phyloP scores from a whole-genome alignment of 2,113 vertebrate species.

The Zootoca vivipara region DNA sequence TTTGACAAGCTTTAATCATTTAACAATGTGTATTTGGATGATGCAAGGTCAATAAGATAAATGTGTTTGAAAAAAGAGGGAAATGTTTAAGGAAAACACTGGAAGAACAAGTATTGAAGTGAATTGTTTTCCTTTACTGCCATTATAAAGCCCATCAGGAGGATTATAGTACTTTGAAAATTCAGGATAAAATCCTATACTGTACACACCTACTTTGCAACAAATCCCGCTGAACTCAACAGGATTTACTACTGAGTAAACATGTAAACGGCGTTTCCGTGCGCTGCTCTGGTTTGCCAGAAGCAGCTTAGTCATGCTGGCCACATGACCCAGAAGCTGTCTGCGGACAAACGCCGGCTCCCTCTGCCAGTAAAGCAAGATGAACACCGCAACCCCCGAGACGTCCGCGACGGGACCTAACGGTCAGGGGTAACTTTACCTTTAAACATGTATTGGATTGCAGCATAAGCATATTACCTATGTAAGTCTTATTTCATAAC shows the following conservation, averaged over 20 bases:
- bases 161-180: not conserved
- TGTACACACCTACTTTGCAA: not conserved
- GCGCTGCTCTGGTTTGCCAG: no score
- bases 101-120: not conserved
- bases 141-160: not conserved
- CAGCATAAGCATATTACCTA: not conserved
- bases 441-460: not conserved
- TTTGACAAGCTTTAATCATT: not conserved
- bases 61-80: not conserved
- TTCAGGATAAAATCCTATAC: not conserved
- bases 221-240: not conserved
- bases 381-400: no score
- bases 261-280: no score
- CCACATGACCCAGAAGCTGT: no score
- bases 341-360: no score
- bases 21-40: not conserved
- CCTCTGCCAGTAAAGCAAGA: no score
- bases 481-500: not conserved
- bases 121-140: not conserved
- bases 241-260: not conserved
- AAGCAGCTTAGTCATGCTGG: no score
- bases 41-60: not conserved
- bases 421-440: no score
- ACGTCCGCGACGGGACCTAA: no score
- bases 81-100: not conserved